These are phyloP conservation scores for Oegoconia quadripuncta DNA, from an alignment of 2,888 invertebrate species.

Conservation along the genomic window DNA sequence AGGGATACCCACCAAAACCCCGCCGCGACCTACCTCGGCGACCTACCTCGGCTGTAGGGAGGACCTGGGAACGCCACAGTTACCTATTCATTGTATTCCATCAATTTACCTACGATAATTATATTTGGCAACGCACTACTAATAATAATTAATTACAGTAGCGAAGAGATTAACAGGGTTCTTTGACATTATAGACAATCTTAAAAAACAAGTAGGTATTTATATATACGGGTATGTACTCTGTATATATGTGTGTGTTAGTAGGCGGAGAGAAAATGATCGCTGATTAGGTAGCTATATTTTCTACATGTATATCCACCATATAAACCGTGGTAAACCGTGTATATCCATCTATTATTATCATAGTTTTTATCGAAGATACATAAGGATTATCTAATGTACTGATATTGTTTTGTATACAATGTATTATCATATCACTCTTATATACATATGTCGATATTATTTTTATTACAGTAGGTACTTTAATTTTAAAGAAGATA, in stretches of 20 bases:
- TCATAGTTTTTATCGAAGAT: conserved; percentile 30
- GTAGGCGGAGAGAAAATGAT: conserved; percentile 22
- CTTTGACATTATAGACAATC: too few species aligned
- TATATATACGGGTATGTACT: conserved; percentile 1
- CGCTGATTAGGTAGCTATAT: conserved; percentile 8
- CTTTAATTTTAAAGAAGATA: too few species aligned
- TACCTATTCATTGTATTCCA: too few species aligned
- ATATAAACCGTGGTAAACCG: conserved; percentile 5
- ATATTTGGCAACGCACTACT: too few species aligned
- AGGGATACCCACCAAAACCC: too few species aligned
- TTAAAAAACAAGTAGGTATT: conserved; percentile 6
- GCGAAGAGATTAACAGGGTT: too few species aligned
- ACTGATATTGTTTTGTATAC: conserved; percentile 2
- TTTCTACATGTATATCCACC: conserved; percentile 14
- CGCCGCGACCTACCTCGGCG: too few species aligned
- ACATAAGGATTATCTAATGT: conserved; percentile 7
- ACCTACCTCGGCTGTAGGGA: too few species aligned
- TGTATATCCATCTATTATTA: conserved; percentile 20
- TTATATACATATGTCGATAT: not conserved
- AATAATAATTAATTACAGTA: too few species aligned
- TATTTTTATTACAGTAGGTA: not conserved
- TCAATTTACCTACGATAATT: too few species aligned
- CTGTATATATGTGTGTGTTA: conserved; percentile 4
- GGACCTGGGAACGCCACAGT: too few species aligned
- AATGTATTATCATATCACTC: not conserved